Conservation (phyloP, 2,888 invertebrate genomes). For the Tetropium fuscum region DNA sequence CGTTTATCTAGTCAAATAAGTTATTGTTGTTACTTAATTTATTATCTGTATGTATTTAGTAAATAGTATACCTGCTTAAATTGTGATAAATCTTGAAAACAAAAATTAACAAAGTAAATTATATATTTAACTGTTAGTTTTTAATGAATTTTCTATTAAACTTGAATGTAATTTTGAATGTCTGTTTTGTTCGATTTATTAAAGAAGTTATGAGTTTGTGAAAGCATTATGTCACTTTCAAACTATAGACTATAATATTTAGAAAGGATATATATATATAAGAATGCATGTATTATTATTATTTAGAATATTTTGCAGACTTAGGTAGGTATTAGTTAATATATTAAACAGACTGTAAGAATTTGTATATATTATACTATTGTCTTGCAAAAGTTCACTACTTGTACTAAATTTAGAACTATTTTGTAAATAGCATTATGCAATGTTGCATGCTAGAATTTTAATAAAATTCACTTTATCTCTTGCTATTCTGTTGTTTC, state of each 20-base stretch:
- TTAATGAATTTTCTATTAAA: constrained; percentile 37
- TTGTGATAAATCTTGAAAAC: constrained; percentile 58
- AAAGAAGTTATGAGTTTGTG: constrained; percentile 31
- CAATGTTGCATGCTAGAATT: constrained; percentile 61
- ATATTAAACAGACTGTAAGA: constrained; percentile 55
- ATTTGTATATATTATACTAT: constrained; percentile 57
- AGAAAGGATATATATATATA: constrained; percentile 40
- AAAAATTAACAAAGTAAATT: constrained; percentile 36
- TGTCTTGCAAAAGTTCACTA: constrained; percentile 56
- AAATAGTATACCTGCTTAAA: constrained; percentile 62
- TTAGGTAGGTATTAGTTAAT: constrained; percentile 43
- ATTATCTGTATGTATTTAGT: constrained; percentile 51
- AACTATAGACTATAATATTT: constrained; percentile 41
- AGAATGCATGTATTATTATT: constrained; percentile 49
- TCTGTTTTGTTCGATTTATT: constrained; percentile 36
- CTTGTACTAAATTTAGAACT: constrained; percentile 56
- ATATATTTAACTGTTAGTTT: constrained; percentile 40
- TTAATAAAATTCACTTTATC: constrained; percentile 63
- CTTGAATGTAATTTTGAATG: constrained; percentile 43
- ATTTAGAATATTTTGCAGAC: constrained; percentile 45
- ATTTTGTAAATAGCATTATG: constrained; percentile 62
- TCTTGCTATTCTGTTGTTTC: constrained; percentile 47
- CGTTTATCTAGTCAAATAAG: constrained; percentile 55
- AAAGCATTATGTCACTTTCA: constrained; percentile 32
- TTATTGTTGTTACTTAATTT: constrained; percentile 56